These are phyloP conservation scores for Halcyon malimbica DNA, from an alignment of 2,113 vertebrate species.

Conservation along the genomic window DNA sequence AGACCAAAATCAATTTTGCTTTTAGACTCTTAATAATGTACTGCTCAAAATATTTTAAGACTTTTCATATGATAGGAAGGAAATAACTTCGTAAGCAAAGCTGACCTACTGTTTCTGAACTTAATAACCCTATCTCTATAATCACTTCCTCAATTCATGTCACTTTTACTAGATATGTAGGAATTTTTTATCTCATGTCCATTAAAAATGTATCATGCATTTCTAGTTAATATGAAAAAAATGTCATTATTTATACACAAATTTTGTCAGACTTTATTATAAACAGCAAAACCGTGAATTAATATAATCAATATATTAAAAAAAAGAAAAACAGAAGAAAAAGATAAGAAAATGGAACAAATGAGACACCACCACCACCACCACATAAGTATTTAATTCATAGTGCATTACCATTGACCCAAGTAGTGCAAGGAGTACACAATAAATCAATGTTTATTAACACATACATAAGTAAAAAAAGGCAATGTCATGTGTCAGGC, in stretches of 20 bases:
- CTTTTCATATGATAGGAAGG: background rate
- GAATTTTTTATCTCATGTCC: background rate
- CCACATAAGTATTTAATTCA: background rate
- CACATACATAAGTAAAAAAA: slow-evolving; percentile 20
- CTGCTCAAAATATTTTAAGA: background rate
- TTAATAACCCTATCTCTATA: background rate
- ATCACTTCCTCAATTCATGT: background rate
- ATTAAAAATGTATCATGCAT: background rate
- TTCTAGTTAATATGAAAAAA: background rate
- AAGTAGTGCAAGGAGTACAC: background rate
- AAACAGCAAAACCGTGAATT: background rate
- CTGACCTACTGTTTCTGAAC: background rate
- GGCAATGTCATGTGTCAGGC: slow-evolving; percentile 25
- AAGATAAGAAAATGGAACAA: background rate
- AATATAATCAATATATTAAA: background rate
- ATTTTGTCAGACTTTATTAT: background rate
- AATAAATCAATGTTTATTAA: slow-evolving; percentile 52
- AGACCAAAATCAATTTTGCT: background rate
- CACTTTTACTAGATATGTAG: background rate
- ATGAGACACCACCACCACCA: background rate
- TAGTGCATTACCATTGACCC: background rate
- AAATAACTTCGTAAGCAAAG: background rate
- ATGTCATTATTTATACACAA: background rate
- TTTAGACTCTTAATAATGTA: background rate
- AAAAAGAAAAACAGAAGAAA: background rate